Conservation (phyloP, 2,888 invertebrate species). For the Rosalia funebris region DNA sequence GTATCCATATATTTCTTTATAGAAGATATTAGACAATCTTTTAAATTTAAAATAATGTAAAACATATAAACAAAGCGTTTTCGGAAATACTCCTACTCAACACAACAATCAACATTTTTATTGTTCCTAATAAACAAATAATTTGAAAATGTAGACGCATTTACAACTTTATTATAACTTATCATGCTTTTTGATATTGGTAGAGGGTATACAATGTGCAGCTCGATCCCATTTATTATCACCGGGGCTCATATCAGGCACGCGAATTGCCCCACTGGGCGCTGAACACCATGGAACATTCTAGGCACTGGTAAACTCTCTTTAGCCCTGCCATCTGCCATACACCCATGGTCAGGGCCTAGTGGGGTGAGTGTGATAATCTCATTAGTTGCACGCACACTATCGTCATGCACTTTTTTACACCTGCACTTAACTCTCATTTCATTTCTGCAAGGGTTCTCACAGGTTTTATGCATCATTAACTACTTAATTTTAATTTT, state of each 20-base stretch:
- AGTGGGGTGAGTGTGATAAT: slow-evolving; percentile 59
- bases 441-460: no score
- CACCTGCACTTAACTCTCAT: no score
- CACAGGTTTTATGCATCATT: no score
- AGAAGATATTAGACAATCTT: no score
- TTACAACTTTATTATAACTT: slow-evolving; percentile 18
- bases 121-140: slow-evolving; percentile 3
- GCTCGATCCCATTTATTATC: slow-evolving; percentile 59
- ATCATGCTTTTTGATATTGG: slow-evolving; percentile 43
- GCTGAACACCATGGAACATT: slow-evolving; percentile 54
- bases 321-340: slow-evolving; percentile 29
- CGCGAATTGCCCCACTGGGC: slow-evolving; percentile 57
- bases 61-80: no score
- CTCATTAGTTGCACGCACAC: slow-evolving; percentile 6
- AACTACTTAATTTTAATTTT: no score
- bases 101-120: neutral
- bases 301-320: slow-evolving; percentile 53
- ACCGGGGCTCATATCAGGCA: slow-evolving; percentile 42
- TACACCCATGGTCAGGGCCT: slow-evolving; percentile 47
- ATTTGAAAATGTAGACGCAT: no score
- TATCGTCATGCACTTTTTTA: slow-evolving; percentile 7
- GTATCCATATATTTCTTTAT: no score
- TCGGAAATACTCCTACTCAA: no score
- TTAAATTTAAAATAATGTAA: no score
- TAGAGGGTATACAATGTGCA: slow-evolving; percentile 63